These are phyloP conservation scores for Drosophila ficusphila DNA, from an alignment of 1,140 invertebrate genomes.

Conservation along the genomic window DNA sequence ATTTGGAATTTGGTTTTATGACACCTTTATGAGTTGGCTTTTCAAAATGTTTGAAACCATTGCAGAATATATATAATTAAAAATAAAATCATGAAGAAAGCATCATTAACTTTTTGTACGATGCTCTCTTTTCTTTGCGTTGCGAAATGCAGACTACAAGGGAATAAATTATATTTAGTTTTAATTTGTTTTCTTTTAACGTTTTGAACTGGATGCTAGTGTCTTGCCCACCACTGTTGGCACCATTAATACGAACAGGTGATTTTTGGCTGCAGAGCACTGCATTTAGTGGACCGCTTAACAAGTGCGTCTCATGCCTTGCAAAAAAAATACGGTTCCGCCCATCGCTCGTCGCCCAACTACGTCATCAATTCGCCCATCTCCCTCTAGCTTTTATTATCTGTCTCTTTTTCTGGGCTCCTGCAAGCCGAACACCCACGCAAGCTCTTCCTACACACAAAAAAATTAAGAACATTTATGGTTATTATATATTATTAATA, in stretches of 20 bases:
- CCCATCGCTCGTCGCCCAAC: neutral
- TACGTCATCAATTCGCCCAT: neutral
- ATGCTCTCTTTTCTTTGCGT: too few relatives aligned
- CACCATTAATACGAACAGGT: neutral
- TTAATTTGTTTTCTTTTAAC: too few relatives aligned
- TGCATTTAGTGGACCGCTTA: neutral
- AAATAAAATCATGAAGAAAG: too few relatives aligned
- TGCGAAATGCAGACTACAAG: too few relatives aligned
- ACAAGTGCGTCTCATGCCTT: neutral
- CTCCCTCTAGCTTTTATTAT: neutral
- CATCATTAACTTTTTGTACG: too few relatives aligned
- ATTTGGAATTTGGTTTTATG: too few relatives aligned
- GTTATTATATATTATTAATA: neutral
- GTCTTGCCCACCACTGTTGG: neutral
- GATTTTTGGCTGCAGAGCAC: neutral
- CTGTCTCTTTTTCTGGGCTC: neutral
- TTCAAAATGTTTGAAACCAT: too few relatives aligned
- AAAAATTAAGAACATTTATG: neutral
- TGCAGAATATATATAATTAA: too few relatives aligned
- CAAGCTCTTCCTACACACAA: neutral
- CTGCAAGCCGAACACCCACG: neutral
- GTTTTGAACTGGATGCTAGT: neutral
- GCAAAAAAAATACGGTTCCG: neutral
- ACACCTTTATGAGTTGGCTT: too few relatives aligned
- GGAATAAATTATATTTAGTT: too few relatives aligned